phyloP scores from a whole-genome alignment of 2,797 vertebrate genomes.

The Pitangus sulphuratus region DNA sequence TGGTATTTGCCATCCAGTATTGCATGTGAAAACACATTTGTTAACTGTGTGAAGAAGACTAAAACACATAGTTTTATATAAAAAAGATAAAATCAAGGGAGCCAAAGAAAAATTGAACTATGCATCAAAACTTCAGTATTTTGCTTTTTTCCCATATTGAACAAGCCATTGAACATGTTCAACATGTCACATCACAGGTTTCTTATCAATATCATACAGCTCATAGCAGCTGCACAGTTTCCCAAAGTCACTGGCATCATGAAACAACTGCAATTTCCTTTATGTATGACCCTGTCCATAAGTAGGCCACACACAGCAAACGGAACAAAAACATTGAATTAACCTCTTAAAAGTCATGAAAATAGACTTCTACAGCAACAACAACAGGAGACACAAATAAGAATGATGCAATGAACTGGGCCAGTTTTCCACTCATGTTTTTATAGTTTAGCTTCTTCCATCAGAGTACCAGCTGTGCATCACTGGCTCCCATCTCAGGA shows the following conservation, averaged over 20 bases:
- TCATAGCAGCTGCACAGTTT: background rate
- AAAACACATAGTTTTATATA: background rate
- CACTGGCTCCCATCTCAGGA: background rate
- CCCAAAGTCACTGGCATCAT: background rate
- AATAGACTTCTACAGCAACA: background rate
- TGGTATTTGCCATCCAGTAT: background rate
- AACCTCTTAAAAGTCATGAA: background rate
- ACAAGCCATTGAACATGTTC: background rate
- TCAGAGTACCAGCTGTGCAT: background rate
- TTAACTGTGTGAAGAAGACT: background rate
- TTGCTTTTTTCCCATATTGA: background rate
- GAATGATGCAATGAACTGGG: accelerated
- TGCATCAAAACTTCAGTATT: background rate
- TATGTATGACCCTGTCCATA: background rate
- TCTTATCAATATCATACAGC: background rate
- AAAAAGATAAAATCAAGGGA: background rate
- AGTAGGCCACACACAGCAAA: background rate
- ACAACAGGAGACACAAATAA: background rate
- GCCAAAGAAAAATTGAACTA: background rate
- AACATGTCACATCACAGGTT: background rate
- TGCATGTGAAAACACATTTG: background rate
- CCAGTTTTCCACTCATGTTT: background rate
- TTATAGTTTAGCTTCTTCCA: background rate
- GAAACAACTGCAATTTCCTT: background rate
- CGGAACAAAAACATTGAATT: background rate